Base-by-base conservation (phyloP, 2,888 invertebrate species). In the Polia nebulosa region DNA sequence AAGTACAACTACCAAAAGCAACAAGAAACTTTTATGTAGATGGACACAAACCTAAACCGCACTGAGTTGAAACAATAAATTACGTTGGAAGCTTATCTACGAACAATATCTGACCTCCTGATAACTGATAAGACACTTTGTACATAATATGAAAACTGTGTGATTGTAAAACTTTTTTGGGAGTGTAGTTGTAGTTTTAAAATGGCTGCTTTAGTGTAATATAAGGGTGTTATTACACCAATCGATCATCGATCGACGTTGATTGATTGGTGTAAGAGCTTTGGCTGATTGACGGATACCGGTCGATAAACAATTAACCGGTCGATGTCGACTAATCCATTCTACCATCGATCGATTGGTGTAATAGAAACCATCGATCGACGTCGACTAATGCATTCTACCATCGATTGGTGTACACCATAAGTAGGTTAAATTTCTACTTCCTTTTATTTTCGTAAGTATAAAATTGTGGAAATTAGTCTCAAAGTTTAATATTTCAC, bases 1-100 rank as follows among this genome's bases (percentile, higher is more conserved):
- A 97, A 90, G 89, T 99, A 34, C 96, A 97, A 83, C 92, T 99
- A 82, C 99, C 99, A 0, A 96, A 97, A 90, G 98, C 98, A 55
- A 99, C 99, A 2, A 97, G 99, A 76, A 99, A 99, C 91, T 99
- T 99, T 93, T 99, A 99, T 92, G 99, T 99, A 2, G 99, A 99
- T 90, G 99, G 99, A 20, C 99, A 99, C 89, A 98, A 97, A 83
- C 99, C 99, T 0, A 97, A 98, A 83, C 98, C 99, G 2, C 99
- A 99, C 94, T 99, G 95, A 91, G 17, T 52, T 53, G 7, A n/a
- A 11, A 36, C 15, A 20, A 22, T 6, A 49, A 20, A 11, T 34
- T 41, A 41, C 0, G 0, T 36, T 53, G 5, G 41, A 71, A 41
- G 20, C n/a, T 76, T 44, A 53, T 34, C 8, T 34, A 49, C 4